A percentile compares a stretch with the other conserved stretches of the same genome.
Evolutionary conservation across 2,797 vertebrate genomes (phyloP).

Genomic region (Lates japonicus): DNA sequence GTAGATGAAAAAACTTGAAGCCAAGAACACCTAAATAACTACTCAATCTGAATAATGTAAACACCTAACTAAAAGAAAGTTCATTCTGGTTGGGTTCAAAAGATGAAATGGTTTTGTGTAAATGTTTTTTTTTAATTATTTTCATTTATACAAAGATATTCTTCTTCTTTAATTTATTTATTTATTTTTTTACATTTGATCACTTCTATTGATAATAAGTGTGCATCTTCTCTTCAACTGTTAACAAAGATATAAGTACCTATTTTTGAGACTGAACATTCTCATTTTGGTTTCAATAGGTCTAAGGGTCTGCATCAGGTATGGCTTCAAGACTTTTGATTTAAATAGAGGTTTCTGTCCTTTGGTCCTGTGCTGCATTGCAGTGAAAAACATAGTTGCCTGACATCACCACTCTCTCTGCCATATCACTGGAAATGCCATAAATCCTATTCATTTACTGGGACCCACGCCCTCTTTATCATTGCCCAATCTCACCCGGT

Average conservation of each 20-base stretch:
- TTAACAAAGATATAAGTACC: not conserved
- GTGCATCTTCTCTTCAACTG: not conserved
- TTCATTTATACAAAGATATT: not conserved
- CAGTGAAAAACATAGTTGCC: conserved; percentile 37
- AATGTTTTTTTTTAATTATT: conserved; percentile 1
- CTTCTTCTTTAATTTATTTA: not conserved
- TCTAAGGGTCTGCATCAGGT: not conserved
- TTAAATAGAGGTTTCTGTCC: not conserved
- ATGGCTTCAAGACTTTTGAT: conserved; percentile 5
- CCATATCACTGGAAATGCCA: conserved; percentile 43
- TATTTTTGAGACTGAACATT: not conserved
- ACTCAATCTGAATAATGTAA: conserved; percentile 6
- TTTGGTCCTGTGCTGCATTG: conserved; percentile 35
- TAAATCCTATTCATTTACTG: conserved; percentile 55
- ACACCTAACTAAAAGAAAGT: not conserved
- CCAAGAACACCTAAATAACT: conserved; percentile 23
- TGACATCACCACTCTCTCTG: conserved; percentile 6
- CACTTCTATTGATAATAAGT: not conserved
- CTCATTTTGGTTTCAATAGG: not conserved
- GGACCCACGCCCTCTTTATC: conserved; percentile 42
- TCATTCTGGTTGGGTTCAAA: conserved; percentile 4
- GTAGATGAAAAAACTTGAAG: conserved; percentile 14
- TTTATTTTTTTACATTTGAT: not conserved
- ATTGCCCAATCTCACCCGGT: conserved; percentile 26
- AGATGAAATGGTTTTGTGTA: conserved; percentile 1